Evolutionary conservation across 2,888 invertebrate genomes (phyloP), one percentile per base, ranked within the genome.

Genomic region (Andrena dorsata): DNA sequence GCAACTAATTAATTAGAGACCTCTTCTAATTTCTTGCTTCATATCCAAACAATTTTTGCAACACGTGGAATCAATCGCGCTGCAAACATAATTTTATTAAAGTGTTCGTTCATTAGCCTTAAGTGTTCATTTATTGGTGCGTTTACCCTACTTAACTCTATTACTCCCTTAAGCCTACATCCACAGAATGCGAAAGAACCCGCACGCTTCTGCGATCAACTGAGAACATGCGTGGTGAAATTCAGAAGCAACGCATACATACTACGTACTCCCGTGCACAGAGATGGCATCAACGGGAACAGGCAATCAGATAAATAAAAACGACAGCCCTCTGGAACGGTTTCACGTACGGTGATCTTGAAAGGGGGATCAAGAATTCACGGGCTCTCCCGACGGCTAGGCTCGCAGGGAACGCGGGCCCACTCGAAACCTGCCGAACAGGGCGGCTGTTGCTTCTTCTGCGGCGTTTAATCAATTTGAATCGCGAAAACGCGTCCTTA

Each of bases 381-480:
- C 41, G 56, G n/a, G 35, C 41, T 47, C 73, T 41, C 35, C 41
- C 28, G 41, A 65, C n/a, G 26, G 30, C 53, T 65, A 64, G 41
- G 35, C 35, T 26, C 32, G n/a, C 20, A 20, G 13, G 20, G 30
- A 13, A 23, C 20, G 51, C 68, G 30, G 26, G 16, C 30, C 28
- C 69, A 26, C 23, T 41, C 53, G 69, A 58, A 35, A 65, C 28
- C 65, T 73, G 65, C 26, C 41, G 56, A 73, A 63, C 72, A 53
- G 41, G 51, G 35, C 63, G 23, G 71, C 35, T 28, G 30, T 65
- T 13, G 66, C 51, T 47, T 56, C 53, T 64, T 68, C 60, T 35
- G 56, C 69, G 20, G 58, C 73, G 76, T 88, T 84, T 83, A 78
- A 86, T 87, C 85, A 83, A 85, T 83, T 86, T 79, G 74, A 87